Base-by-base conservation (phyloP, 2,797 vertebrate species). In the Ara ararauna region DNA sequence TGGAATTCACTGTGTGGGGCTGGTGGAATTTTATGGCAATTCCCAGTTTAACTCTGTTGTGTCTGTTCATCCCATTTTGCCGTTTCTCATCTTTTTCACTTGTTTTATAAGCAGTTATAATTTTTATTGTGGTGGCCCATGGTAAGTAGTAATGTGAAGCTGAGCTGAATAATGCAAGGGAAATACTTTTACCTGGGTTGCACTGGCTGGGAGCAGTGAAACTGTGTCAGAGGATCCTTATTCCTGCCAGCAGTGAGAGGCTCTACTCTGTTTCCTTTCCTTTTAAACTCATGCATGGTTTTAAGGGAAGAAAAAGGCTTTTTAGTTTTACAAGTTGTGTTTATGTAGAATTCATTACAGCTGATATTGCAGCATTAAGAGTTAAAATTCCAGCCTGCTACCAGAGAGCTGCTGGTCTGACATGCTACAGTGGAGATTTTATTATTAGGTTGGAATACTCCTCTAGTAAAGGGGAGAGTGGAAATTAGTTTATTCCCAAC, bases 401-500 rank as follows among this genome's bases (percentile, higher is more conserved):
- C 91, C 80, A 83, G 56, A 34, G 90, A 89, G 90, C 93, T 96
- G 94, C 94, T 94, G 90, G 80, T 93, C 91, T 95, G 94, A 91
- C 94, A 94, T 96, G 96, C 94, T 90, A 89, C 91, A 82, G 79
- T 94, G 92, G 93, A 87, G 74, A 73, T 96, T 97, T 96, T 97
- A 94, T 94, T 97, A 95, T 94, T 92, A 75, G 95, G 74, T 81
- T 94, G 85, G 95, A 96, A 90, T 89, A 86, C 94, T 96, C 62
- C 48, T 85, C 85, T 94, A 71, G 86, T 95, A 56, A 84, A 94
- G 74, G 68, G 71, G 73, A 91, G 79, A 81, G 82, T 87, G 94
- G 90, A 94, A 66, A 83, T 89, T 87, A 93, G 91, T 96, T 97
- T 96, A 95, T 94, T 97, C 94, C 85, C 89, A 91, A 92, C 81